Base-by-base conservation (phyloP, 2,888 invertebrate genomes). In the Ectemnius lituratus region DNA sequence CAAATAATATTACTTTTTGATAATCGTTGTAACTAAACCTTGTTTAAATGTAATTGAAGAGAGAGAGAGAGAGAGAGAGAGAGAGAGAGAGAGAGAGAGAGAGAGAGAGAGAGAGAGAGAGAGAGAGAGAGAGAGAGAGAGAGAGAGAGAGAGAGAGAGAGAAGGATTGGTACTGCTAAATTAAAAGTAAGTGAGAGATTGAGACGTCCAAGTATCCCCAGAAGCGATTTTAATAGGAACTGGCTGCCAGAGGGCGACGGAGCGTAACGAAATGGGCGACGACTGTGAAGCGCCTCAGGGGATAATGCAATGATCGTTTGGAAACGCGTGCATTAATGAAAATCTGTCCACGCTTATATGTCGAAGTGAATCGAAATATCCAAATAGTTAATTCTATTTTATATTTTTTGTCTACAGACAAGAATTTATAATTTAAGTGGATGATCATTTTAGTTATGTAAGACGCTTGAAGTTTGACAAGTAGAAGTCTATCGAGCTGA, bases 301-400 rank as follows among this genome's bases (percentile, higher is more conserved):
- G 75, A 67, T 74, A 74, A 76, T 74, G 70, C 76, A 70, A 76
- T 76, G 70, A 76, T 76, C 74, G 60, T 70, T 74, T 64, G 47
- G 67, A 71, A 57, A 63, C 68, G 37, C 37, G 63, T 2, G 61
- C 72, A 72, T 77, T 77, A 77, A 77, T 77, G 76, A 77, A 75
- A 75, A 47, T 72, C 76, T 63, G 45, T 63, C 37, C 60, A 57
- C 47, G 57, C 28, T 64, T 61, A 14, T 63, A 63, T 37, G 74
- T 70, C 74, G 37, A 73, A 37, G 37, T 62, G 61, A 62, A 58
- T 49, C 23, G 4, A 16, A 27, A 13, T 20, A 11, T 8, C 0
- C 37, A 37, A 1, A 6, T 11, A 8, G 2, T 37, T 37, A 37
- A 11, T 6, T 8, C 37, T 11, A 37, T 11, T 0, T 37, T 37